phyloP scores from a whole-genome alignment of 2,888 invertebrate species.

The Hydrotaea diabolus region DNA sequence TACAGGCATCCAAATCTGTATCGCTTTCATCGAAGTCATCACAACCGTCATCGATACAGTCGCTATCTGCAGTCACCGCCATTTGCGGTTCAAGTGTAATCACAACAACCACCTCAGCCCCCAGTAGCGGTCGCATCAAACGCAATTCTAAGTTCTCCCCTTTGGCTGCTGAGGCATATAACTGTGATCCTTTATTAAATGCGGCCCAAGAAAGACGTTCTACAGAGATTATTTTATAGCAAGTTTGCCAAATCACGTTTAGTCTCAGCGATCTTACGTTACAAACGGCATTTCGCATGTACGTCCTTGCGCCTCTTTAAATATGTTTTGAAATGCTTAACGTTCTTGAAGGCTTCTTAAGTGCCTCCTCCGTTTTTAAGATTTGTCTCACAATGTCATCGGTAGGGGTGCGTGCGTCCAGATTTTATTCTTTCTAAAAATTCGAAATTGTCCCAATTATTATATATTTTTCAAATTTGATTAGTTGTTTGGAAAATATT shows the following conservation, averaged over 20 bases:
- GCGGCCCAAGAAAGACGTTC: slow-evolving; percentile 75
- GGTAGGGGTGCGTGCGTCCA: not conserved
- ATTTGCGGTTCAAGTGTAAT: slow-evolving; percentile 71
- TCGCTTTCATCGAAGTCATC: slow-evolving; percentile 59
- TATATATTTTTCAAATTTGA: slow-evolving; percentile 15
- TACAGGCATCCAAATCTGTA: slow-evolving; percentile 58
- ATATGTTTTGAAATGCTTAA: slow-evolving; percentile 38
- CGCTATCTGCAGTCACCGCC: slow-evolving; percentile 70
- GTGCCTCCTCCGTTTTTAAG: not conserved
- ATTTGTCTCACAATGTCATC: not conserved
- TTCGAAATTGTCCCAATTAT: slow-evolving; percentile 1
- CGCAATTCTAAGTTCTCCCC: slow-evolving; percentile 73
- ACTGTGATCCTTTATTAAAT: slow-evolving; percentile 77
- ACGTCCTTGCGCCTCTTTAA: slow-evolving; percentile 35
- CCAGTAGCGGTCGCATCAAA: slow-evolving; percentile 68
- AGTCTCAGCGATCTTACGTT: not conserved
- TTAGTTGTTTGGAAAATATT: slow-evolving; percentile 34
- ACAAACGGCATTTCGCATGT: not conserved
- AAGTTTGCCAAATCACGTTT: slow-evolving; percentile 62
- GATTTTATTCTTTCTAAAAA: not conserved
- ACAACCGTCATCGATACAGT: slow-evolving; percentile 69
- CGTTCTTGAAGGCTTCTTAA: slow-evolving; percentile 53
- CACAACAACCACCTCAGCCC: slow-evolving; percentile 70
- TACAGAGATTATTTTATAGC: slow-evolving; percentile 80
- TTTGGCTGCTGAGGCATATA: slow-evolving; percentile 72